Conservation (phyloP, 2,888 invertebrate genomes). For the Melieria crassipennis region DNA sequence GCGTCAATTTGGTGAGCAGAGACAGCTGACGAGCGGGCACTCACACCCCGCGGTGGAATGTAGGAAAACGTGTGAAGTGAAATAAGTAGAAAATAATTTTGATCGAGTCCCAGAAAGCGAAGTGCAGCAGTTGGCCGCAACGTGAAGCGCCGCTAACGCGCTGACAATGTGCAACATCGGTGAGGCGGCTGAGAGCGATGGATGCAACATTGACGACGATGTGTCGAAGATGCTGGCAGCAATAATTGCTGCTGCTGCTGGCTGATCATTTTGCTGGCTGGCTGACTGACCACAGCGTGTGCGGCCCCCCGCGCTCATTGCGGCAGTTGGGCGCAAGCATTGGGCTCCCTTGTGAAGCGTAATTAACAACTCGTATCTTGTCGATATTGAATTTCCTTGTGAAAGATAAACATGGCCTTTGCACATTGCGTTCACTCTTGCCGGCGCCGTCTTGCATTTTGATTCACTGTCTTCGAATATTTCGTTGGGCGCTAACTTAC, state of each 20-base stretch:
- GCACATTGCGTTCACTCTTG: background rate
- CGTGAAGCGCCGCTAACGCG: background rate
- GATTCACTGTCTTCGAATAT: constrained; percentile 15
- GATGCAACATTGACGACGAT: constrained; percentile 22
- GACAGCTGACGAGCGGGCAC: background rate
- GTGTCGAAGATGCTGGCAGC: background rate
- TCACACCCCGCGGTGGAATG: constrained; percentile 14
- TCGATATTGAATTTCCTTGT: constrained; percentile 36
- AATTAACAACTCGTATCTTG: constrained; percentile 31
- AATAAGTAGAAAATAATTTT: background rate
- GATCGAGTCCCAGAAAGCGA: too few relatives aligned
- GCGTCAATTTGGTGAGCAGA: too few relatives aligned
- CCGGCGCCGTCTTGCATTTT: constrained; percentile 1
- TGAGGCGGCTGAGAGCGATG: constrained; percentile 2
- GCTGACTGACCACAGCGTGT: constrained; percentile 8
- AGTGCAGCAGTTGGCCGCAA: background rate
- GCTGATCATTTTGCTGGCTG: background rate
- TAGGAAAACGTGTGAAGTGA: background rate
- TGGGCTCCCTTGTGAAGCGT: constrained; percentile 4
- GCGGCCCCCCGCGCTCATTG: background rate
- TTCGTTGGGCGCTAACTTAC: background rate
- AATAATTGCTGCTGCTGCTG: constrained; percentile 5
- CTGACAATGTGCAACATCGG: background rate
- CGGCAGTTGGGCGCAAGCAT: background rate
- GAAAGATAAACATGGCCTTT: constrained; percentile 18